A percentile compares a stretch with the other conserved stretches of the same genome.
Conservation (phyloP, 2,888 invertebrate genomes). For the Acleris cristana region DNA sequence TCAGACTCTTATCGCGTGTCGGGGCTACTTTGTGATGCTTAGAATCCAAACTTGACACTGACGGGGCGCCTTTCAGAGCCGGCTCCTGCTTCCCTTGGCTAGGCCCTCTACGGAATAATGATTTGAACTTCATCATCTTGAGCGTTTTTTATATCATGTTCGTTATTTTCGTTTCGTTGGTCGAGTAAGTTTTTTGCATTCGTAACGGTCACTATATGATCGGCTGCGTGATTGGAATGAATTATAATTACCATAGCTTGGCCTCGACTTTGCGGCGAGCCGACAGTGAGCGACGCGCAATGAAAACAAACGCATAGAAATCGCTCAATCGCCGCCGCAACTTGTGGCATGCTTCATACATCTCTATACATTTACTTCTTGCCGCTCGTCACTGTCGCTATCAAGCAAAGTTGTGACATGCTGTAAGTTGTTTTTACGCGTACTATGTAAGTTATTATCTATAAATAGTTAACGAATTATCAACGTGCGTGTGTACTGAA, state of each 20-base stretch:
- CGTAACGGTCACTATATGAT: conserved; percentile 47
- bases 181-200: conserved; percentile 53
- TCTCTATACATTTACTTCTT: no score
- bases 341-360: no score
- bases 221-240: conserved; percentile 47
- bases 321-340: no score
- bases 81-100: conserved; percentile 82
- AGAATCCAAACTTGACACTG: conserved; percentile 86
- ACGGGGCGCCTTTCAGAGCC: conserved; percentile 85
- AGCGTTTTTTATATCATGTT: conserved; percentile 58
- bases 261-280: no score
- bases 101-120: conserved; percentile 95
- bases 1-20: conserved; percentile 73
- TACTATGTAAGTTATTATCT: conserved; percentile 11
- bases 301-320: no score
- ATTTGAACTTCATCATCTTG: conserved; percentile 96
- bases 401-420: no score
- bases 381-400: no score
- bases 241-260: conserved; percentile 26
- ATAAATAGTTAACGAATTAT: conserved; percentile 31
- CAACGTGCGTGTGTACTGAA: not conserved
- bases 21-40: conserved; percentile 83
- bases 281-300: no score
- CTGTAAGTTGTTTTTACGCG: conserved; percentile 7
- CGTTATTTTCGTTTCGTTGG: conserved; percentile 71